phyloP scores from a whole-genome alignment of 2,888 invertebrate species.

The Erynnis tages region DNA sequence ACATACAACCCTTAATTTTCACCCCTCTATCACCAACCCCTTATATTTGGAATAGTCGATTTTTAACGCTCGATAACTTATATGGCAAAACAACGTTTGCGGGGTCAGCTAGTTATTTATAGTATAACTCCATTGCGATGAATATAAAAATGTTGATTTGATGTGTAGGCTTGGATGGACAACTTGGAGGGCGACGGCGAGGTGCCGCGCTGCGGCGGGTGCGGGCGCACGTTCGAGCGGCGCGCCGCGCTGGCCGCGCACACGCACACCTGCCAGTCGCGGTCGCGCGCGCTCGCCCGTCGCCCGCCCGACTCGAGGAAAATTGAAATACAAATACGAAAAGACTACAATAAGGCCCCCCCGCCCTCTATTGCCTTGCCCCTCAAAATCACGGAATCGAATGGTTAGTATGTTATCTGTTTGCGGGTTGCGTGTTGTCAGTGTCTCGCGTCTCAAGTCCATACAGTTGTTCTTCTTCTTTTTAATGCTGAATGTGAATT shows the following conservation, averaged over 20 bases:
- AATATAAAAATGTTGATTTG: too few species aligned
- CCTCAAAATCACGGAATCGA: conserved; percentile 25
- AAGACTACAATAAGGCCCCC: conserved; percentile 66
- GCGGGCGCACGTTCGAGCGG: conserved; percentile 87
- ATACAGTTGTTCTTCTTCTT: too few species aligned
- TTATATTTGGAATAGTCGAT: too few species aligned
- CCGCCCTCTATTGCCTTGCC: conserved; percentile 35
- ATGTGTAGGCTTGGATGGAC: conserved; percentile 82
- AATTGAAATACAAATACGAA: conserved; percentile 72
- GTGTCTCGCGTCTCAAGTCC: too few species aligned
- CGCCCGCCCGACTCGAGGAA: conserved; percentile 50
- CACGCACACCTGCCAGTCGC: conserved; percentile 84
- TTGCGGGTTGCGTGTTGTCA: too few species aligned
- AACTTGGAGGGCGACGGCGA: conserved; percentile 84
- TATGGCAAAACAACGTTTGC: too few species aligned
- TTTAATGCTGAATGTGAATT: too few species aligned
- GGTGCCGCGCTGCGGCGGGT: conserved; percentile 84
- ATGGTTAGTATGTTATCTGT: conserved; percentile 6
- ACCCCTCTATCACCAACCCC: too few species aligned
- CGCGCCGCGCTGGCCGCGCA: conserved; percentile 87
- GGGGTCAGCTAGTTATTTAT: too few species aligned
- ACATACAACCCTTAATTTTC: too few species aligned
- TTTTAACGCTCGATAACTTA: too few species aligned
- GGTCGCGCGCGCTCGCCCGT: conserved; percentile 55
- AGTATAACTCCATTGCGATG: too few species aligned